These are phyloP conservation scores for Trachythela sp. DNA, from an alignment of 64 coral and sea anemone genomes.

Conservation along the genomic window DNA sequence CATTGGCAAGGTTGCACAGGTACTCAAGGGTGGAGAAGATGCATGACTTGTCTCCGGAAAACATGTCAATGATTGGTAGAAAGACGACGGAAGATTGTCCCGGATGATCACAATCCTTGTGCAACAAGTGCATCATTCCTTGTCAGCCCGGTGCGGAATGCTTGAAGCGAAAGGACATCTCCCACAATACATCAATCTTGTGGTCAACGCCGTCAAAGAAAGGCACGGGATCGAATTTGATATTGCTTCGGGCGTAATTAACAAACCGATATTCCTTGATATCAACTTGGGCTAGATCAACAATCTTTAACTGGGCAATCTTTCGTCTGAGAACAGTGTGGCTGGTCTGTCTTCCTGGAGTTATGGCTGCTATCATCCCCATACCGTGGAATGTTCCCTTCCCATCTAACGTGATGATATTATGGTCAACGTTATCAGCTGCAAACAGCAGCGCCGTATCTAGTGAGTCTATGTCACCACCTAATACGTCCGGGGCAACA, in stretches of 20 bases:
- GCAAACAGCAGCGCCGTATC: too few species aligned
- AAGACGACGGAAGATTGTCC: conserved; percentile 6
- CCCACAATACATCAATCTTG: background rate
- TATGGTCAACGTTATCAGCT: conserved; percentile 43
- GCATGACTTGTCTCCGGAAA: conserved; percentile 18
- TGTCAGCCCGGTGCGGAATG: background rate
- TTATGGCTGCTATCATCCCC: conserved; percentile 46
- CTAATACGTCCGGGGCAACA: too few species aligned
- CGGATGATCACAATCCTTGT: background rate
- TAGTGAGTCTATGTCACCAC: too few species aligned
- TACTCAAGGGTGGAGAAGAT: conserved; percentile 12
- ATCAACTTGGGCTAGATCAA: background rate
- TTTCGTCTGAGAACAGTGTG: background rate
- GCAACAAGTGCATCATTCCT: conserved; percentile 20
- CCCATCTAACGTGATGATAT: conserved; percentile 26
- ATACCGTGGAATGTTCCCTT: conserved; percentile 51
- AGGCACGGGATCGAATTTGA: too few species aligned
- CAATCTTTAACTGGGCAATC: conserved; percentile 10
- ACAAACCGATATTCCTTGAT: background rate
- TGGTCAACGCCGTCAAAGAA: background rate
- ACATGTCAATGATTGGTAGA: conserved; percentile 30
- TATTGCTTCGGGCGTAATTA: too few species aligned
- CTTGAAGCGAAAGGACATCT: background rate
- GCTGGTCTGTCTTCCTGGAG: background rate
- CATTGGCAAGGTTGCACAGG: background rate